These are phyloP conservation scores for Ctenopoma multispine DNA, from an alignment of 2,797 vertebrate species.

Conservation along the genomic window DNA sequence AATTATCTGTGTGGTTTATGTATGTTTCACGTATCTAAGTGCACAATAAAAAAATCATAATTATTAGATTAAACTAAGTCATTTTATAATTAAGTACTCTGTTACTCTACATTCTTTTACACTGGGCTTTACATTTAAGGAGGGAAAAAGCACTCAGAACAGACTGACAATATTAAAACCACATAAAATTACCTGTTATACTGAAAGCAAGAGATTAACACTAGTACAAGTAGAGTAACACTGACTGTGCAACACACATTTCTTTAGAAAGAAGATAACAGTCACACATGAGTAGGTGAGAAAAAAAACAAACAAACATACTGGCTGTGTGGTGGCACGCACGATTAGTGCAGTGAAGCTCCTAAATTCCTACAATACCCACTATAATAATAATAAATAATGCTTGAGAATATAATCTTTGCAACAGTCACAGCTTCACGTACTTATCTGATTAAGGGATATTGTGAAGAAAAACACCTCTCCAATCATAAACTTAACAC, in stretches of 20 bases:
- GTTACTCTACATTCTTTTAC: background rate
- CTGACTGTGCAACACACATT: no score
- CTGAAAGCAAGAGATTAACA: background rate
- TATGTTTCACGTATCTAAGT: background rate
- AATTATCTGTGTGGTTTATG: background rate
- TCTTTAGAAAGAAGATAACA: no score
- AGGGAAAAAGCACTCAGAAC: background rate
- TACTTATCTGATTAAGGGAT: background rate
- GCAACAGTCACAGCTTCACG: background rate
- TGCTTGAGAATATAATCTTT: background rate
- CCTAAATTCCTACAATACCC: background rate
- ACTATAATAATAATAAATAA: background rate
- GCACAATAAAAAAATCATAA: background rate
- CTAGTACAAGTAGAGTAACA: background rate
- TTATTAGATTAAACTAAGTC: background rate
- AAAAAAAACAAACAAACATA: background rate
- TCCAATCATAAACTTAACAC: conserved; percentile 31
- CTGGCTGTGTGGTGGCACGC: background rate
- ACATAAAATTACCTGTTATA: background rate
- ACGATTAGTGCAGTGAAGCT: background rate
- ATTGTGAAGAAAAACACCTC: background rate
- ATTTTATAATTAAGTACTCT: background rate
- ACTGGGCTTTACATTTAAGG: background rate
- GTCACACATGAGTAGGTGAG: background rate
- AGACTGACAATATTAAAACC: background rate